Conservation (phyloP, 2,797 vertebrate species). For the Typhlichthys eigenmanni region DNA sequence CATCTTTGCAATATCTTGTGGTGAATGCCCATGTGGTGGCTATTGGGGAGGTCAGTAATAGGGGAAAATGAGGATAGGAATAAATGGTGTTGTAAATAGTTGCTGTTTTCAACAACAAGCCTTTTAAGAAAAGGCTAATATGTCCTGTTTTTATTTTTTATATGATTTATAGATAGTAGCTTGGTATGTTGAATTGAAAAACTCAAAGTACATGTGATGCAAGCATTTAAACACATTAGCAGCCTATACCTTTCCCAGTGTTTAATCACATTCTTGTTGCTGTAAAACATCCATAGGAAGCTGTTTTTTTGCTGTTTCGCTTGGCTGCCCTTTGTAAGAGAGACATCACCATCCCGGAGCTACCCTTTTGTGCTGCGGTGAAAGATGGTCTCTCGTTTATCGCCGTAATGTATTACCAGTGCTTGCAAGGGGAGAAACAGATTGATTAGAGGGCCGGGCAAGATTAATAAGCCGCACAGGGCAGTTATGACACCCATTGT, state of each 20-base stretch:
- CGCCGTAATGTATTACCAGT: constrained; percentile 70
- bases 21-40: too few species aligned
- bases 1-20: too few species aligned
- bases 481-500: constrained; percentile 93
- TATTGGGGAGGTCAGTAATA: too few species aligned
- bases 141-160: constrained; percentile 5
- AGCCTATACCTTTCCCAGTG: constrained; percentile 35
- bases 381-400: constrained; percentile 80
- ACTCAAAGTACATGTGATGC: constrained; percentile 25
- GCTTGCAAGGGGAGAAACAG: constrained; percentile 79
- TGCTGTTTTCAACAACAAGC: too few species aligned
- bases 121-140: constrained; percentile 1
- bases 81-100: too few species aligned
- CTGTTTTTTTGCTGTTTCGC: constrained; percentile 62
- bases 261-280: constrained; percentile 62
- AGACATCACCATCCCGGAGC: constrained; percentile 75
- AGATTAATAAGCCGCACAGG: constrained; percentile 89
- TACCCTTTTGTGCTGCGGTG: constrained; percentile 72
- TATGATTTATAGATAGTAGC: constrained; percentile 23
- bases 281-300: constrained; percentile 70
- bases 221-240: constrained; percentile 25
- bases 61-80: too few species aligned
- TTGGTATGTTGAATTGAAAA: constrained; percentile 29
- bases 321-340: constrained; percentile 63
- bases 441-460: constrained; percentile 85